phyloP scores from a whole-genome alignment of 2,113 vertebrate species.

The Asarcornis scutulata region DNA sequence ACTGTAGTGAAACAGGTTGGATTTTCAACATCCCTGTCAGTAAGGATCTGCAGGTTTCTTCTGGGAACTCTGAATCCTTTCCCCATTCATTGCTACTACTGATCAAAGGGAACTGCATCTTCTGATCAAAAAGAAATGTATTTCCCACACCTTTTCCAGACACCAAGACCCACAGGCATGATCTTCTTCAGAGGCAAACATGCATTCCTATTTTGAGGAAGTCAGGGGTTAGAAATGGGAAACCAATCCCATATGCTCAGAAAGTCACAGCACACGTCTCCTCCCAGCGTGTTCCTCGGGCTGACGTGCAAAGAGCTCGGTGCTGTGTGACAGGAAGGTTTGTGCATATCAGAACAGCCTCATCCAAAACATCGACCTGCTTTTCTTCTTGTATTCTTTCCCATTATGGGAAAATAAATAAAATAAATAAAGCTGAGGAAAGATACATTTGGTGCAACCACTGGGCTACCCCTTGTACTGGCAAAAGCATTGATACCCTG shows the following conservation, averaged over 20 bases:
- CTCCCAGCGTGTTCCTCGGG: accelerated
- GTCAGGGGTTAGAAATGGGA: background rate
- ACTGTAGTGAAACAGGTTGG: accelerated
- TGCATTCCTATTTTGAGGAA: background rate
- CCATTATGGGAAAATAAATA: background rate
- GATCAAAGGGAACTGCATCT: background rate
- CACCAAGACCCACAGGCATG: background rate
- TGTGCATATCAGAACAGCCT: background rate
- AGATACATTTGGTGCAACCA: background rate
- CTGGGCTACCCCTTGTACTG: background rate
- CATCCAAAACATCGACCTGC: background rate
- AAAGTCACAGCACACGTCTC: background rate
- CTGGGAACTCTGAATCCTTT: background rate
- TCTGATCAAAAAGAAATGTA: background rate
- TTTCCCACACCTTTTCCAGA: background rate
- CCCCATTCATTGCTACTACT: background rate
- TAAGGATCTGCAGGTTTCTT: background rate
- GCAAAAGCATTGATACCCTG: background rate
- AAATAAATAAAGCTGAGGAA: background rate
- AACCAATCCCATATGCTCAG: accelerated
- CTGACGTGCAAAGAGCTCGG: background rate
- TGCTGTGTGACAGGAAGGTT: background rate
- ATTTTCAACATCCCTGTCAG: background rate
- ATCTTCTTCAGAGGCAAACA: background rate
- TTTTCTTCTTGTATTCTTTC: background rate